A percentile compares a stretch with the other conserved stretches of the same genome.
Evolutionary conservation across 2,888 invertebrate genomes (phyloP).

Genomic region (Neocrepidodera transversa): DNA sequence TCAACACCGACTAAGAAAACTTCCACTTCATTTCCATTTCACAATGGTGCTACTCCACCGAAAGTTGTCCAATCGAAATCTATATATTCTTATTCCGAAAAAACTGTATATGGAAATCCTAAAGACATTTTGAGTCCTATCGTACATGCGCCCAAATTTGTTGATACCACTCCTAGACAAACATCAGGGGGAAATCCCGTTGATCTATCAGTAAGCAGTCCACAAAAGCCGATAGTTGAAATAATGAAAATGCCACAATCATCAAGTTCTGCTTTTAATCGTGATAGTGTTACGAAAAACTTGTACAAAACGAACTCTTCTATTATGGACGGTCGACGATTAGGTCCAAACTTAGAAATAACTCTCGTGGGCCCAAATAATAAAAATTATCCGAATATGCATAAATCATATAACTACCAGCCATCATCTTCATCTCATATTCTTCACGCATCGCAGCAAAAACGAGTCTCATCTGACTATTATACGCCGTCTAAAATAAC

Average conservation of each 20-base stretch:
- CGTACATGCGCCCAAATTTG: constrained; percentile 58
- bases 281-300: constrained; percentile 44
- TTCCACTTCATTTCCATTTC: constrained; percentile 22
- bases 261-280: constrained; percentile 24
- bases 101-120: constrained; percentile 75
- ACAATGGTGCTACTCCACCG: constrained; percentile 59
- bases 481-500: constrained; percentile 63
- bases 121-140: constrained; percentile 71
- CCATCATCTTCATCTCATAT: not conserved
- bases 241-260: constrained; percentile 65
- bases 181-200: constrained; percentile 65
- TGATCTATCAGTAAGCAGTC: constrained; percentile 69
- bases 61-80: constrained; percentile 71
- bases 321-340: constrained; percentile 59
- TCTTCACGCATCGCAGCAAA: constrained; percentile 54
- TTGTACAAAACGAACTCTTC: constrained; percentile 44
- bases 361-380: constrained; percentile 65
- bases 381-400: constrained; percentile 20
- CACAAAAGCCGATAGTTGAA: constrained; percentile 64
- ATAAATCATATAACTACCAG: constrained; percentile 14
- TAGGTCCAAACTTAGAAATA: constrained; percentile 75
- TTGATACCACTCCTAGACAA: constrained; percentile 54
- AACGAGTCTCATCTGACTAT: constrained; percentile 65
- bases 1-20: constrained; percentile 36
- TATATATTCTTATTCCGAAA: constrained; percentile 70